Conservation (phyloP, 1,140 invertebrate genomes). For the Heliconius nattereri region DNA sequence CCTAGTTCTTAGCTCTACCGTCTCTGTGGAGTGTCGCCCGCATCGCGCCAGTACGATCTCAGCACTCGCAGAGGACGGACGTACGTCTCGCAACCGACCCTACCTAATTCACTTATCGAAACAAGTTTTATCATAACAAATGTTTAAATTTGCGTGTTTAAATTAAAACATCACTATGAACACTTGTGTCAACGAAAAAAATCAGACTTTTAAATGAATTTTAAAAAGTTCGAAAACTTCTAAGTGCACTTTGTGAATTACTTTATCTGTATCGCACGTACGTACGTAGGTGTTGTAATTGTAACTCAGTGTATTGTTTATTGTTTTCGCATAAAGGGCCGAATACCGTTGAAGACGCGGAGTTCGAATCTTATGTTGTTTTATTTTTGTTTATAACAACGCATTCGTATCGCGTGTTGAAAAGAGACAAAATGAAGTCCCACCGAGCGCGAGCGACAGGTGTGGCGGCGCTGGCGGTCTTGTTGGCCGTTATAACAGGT, state of each 20-base stretch:
- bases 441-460: conserved; percentile 70
- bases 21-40: conserved; percentile 53
- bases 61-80: conserved; percentile 58
- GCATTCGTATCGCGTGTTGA: conserved; percentile 57
- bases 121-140: conserved; percentile 64
- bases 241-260: conserved; percentile 67
- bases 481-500: conserved; percentile 75
- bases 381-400: conserved; percentile 64
- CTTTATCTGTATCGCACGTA: conserved; percentile 56
- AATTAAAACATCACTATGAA: conserved; percentile 53
- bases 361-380: conserved; percentile 69
- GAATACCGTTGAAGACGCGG: conserved; percentile 58
- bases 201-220: conserved; percentile 48
- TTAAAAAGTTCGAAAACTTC: conserved; percentile 54
- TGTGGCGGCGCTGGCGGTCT: conserved; percentile 71
- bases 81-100: conserved; percentile 44
- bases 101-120: conserved; percentile 54
- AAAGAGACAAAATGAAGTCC: conserved; percentile 76
- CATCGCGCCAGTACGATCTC: conserved; percentile 50
- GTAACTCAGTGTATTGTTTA: conserved; percentile 70
- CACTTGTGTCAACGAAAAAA: conserved; percentile 48
- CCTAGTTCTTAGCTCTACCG: conserved; percentile 63
- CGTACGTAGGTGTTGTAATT: conserved; percentile 62
- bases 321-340: conserved; percentile 66
- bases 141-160: conserved; percentile 39